A percentile compares a stretch with the other conserved stretches of the same genome.
Evolutionary conservation across 2,113 vertebrate species (phyloP).

Genomic region (Eulemur macaco): DNA sequence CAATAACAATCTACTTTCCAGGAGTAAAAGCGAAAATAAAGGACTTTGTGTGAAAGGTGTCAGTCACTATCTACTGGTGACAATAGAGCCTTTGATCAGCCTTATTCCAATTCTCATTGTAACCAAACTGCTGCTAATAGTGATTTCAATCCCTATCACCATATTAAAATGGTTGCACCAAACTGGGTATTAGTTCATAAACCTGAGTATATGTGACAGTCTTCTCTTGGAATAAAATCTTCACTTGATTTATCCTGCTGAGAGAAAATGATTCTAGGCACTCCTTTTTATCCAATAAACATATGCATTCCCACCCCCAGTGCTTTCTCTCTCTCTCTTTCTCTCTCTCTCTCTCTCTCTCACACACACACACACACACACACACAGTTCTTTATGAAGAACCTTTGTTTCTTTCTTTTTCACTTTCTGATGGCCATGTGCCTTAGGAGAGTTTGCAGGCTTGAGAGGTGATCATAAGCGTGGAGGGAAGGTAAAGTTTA

Average conservation of each 20-base stretch:
- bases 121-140: neutral
- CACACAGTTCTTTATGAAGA: neutral
- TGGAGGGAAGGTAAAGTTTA: neutral
- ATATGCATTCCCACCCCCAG: neutral
- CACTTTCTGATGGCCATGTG: neutral
- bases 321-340: neutral
- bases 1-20: neutral
- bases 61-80: neutral
- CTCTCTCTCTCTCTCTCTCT: neutral
- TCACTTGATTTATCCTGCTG: neutral
- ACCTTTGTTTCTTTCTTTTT: neutral
- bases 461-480: fast-evolving
- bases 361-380: too few relatives aligned
- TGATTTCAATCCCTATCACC: neutral
- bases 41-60: neutral
- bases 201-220: neutral
- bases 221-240: neutral
- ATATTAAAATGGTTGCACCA: neutral
- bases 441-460: neutral
- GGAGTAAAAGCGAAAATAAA: conserved; percentile 30
- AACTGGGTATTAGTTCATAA: neutral
- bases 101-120: neutral
- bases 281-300: neutral
- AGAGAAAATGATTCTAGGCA: neutral
- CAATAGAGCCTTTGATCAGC: neutral